A percentile compares a stretch with the other conserved stretches of the same genome.
These are phyloP conservation scores for Diplodus puntazzo DNA, from an alignment of 2,797 vertebrate species.

Conservation along the genomic window DNA sequence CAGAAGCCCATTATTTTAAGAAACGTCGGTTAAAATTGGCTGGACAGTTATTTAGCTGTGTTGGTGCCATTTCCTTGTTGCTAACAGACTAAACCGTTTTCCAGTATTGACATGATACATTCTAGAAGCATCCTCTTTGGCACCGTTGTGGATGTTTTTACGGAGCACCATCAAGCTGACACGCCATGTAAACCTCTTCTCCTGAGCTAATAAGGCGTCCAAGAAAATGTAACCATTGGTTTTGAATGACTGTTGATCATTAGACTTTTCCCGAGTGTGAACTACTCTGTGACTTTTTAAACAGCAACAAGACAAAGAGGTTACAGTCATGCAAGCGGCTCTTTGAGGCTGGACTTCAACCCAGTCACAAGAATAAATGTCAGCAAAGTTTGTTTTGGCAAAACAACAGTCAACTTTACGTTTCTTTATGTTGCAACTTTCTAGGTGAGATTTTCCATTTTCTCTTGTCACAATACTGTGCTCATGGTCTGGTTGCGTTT, in stretches of 20 bases:
- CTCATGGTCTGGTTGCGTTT: too few relatives aligned
- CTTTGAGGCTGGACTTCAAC: not conserved
- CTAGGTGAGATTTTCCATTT: too few relatives aligned
- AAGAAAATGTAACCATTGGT: not conserved
- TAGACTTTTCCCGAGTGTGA: slow-evolving; percentile 14
- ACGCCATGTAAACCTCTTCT: not conserved
- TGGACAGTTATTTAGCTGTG: not conserved
- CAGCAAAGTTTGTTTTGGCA: too few relatives aligned
- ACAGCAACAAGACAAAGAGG: not conserved
- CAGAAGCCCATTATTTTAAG: slow-evolving; percentile 24
- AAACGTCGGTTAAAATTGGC: slow-evolving; percentile 9
- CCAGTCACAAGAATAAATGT: too few relatives aligned
- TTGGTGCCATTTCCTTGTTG: not conserved
- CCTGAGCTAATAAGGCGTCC: not conserved
- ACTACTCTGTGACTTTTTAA: not conserved
- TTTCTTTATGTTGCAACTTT: too few relatives aligned
- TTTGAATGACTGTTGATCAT: slow-evolving; percentile 10
- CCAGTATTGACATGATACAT: not conserved
- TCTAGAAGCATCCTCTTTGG: slow-evolving; percentile 2
- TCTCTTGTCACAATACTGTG: too few relatives aligned
- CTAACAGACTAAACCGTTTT: slow-evolving; percentile 10
- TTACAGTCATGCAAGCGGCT: not conserved
- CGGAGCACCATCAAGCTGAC: slow-evolving; percentile 6
- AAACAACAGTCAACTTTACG: too few relatives aligned
- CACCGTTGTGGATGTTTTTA: not conserved